Base-by-base conservation (phyloP, 2,888 invertebrate genomes). In the Eulithis testata region DNA sequence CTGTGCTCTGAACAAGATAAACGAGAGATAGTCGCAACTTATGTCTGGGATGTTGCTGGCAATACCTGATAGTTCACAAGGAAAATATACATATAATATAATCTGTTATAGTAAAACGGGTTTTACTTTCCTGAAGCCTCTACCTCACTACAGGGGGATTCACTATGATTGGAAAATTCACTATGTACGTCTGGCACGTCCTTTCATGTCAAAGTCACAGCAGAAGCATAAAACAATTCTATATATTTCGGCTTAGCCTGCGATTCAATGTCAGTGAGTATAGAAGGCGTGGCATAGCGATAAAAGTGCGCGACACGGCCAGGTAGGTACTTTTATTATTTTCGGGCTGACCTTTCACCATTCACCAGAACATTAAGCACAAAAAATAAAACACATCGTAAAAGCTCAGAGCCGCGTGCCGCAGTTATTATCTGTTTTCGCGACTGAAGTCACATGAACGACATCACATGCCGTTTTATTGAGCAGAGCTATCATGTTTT, bases 351-450 rank as follows among this genome's bases (percentile, higher is more conserved):
- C 66, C 66, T 66, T 66, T 58, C 61, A 55, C 55, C 51, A 50
- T 65, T 60, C 50, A 27, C 44, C 66, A 59, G 62, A 47, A 66
- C 62, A 66, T 62, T 62, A 66, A 62, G 51, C 66, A 59, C 62
- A 62, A 66, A 66, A 62, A 62, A 62, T 65, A 62, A 62, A 66
- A 66, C 54, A 55, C 45, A 31, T 59, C 58, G 45, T 55, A 66
- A 66, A 65, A 31, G 36, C 36, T 31, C 31, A 43, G 43, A 36
- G 53, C 36, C 21, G 21, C 27, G 14, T 11, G 27, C 7, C 27
- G 36, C 56, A 37, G 36, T 27, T 62, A 59, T 55, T 66, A 66
- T 66, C 66, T 53, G 57, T 49, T 53, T 53, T 62, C 59, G 45
- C 62, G 14, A 66, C 50, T 62, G 59, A 66, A 61, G 50, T 62